A percentile compares a stretch with the other conserved stretches of the same genome.
Conservation (phyloP, 2,113 vertebrate genomes). For the Cariama cristata region DNA sequence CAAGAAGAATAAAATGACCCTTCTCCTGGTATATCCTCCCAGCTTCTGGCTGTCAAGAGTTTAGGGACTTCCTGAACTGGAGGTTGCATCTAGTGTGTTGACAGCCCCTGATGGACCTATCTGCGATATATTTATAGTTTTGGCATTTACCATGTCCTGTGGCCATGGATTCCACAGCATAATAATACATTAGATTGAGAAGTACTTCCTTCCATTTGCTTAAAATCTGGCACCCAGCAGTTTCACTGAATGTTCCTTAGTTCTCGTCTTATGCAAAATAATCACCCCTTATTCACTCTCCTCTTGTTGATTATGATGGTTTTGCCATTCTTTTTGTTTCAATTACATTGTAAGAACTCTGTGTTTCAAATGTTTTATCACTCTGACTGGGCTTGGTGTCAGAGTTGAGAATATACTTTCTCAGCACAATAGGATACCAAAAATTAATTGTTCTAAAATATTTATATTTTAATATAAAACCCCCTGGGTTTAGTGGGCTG, state of each 20-base stretch:
- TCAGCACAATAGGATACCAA: neutral
- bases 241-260: neutral
- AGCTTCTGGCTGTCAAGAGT: neutral
- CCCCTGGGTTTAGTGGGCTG: neutral
- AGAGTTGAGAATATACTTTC: neutral
- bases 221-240: neutral
- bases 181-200: neutral
- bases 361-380: neutral
- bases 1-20: neutral
- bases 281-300: neutral
- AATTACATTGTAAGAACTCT: neutral
- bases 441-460: neutral
- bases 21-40: neutral
- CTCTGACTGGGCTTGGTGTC: neutral
- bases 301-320: neutral
- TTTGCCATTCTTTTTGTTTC: neutral
- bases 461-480: neutral
- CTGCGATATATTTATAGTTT: neutral
- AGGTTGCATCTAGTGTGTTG: neutral
- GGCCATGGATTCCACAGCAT: neutral
- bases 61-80: neutral
- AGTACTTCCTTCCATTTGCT: neutral
- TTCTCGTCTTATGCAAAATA: neutral
- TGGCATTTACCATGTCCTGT: neutral
- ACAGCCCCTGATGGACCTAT: neutral